Conservation (phyloP, 1,140 invertebrate species). For the Steinernema feltiae region DNA sequence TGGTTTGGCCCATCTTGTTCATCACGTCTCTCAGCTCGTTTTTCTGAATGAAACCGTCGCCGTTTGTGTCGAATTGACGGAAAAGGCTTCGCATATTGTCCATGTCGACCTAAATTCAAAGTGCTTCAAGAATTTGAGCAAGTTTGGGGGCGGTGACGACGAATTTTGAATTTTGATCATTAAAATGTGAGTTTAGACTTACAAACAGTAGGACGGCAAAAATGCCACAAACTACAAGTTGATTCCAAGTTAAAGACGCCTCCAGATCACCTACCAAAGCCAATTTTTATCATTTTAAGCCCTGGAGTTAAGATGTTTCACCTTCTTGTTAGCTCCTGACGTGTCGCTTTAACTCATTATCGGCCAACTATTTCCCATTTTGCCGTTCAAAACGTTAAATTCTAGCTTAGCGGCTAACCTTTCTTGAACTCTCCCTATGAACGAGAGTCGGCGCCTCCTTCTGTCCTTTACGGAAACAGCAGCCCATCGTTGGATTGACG, state of each 20-base stretch:
- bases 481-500: neutral
- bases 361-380: too few relatives aligned
- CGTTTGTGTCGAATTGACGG: neutral
- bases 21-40: constrained; percentile 10
- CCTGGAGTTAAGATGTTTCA: too few relatives aligned
- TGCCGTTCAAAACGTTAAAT: too few relatives aligned
- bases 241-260: too few relatives aligned
- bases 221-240: too few relatives aligned
- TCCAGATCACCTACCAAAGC: too few relatives aligned
- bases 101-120: constrained; percentile 3
- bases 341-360: too few relatives aligned
- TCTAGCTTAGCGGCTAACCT: neutral
- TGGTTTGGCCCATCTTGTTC: constrained; percentile 11
- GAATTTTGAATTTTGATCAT: too few relatives aligned
- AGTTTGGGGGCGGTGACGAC: neutral
- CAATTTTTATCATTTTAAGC: too few relatives aligned
- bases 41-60: constrained; percentile 19
- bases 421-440: neutral
- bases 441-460: neutral
- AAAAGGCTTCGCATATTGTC: neutral
- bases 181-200: too few relatives aligned
- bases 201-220: too few relatives aligned
- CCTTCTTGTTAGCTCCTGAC: too few relatives aligned
- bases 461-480: neutral
- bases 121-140: neutral